Base-by-base conservation (phyloP, 2,888 invertebrate species). In the Boloria euphrosyne region DNA sequence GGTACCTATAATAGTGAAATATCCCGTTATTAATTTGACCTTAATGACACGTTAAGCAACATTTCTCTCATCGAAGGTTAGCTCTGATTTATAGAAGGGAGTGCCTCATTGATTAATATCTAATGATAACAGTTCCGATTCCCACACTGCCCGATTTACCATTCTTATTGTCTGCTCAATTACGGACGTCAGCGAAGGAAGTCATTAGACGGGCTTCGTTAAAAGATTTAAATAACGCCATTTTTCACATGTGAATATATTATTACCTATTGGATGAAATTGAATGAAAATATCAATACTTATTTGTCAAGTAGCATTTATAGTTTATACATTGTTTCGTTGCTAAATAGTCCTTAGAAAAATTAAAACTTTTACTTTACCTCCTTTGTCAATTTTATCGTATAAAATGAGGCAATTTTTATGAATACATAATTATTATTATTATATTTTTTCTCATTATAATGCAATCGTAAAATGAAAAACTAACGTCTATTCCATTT, bases 41-140 rank as follows among this genome's bases (percentile, higher is more conserved):
- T 6, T 59, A 59, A 38, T 38, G 2, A 14, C 14, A 49, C 13
- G 31, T 49, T 4, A 3, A 31, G 14, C 6, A 49, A 31, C 3
- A 16, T 58, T 13, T 58, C 22, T 43, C 51, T 51, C 52, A 46
- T 55, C 55, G 59, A 49, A 86, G 84, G 85, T 84, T 83, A 78
- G 78, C 78, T 77, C 81, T 87, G 88, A 88, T 87, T 85, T 86
- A 89, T 83, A 83, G 80, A 59, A 83, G 84, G 89, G 90, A 89
- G 89, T 85, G 81, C 79, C 85, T 80, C 84, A 86, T 89, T 90
- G 89, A 90, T 90, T 87, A 90, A 90, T 90, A 89, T 84, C 84
- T 81, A 84, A 85, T 84, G 86, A 74, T 78, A 76, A 79, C 78
- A 82, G 14, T 17, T 79, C 82, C 78, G 80, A 80, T 87, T 89